Conservation (phyloP, 2,113 vertebrate species). For the Gymnarchus niloticus region DNA sequence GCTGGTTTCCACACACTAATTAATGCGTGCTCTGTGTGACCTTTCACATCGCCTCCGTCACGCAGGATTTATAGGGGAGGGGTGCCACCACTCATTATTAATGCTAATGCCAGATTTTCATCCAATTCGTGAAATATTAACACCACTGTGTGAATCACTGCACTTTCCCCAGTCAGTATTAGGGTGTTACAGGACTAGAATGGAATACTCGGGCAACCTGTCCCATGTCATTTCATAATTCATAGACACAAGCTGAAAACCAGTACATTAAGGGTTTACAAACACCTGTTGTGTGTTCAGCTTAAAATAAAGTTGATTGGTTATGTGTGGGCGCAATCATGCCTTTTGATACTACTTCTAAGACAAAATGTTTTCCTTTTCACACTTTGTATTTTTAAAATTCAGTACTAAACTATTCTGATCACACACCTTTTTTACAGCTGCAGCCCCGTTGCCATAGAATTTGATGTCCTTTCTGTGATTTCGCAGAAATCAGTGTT, state of each 20-base stretch:
- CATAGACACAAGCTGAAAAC: neutral
- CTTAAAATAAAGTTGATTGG: constrained; percentile 13
- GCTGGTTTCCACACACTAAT: neutral
- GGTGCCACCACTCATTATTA: constrained; percentile 44
- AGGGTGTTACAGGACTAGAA: constrained; percentile 8
- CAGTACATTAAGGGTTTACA: neutral
- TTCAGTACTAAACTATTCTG: neutral
- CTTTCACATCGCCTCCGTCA: neutral
- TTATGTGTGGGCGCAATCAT: constrained; percentile 2
- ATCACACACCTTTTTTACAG: neutral
- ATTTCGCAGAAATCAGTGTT: too few species aligned
- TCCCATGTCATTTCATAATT: neutral
- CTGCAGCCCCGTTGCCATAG: neutral
- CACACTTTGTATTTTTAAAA: neutral
- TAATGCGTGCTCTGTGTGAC: neutral
- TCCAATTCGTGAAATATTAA: constrained; percentile 50
- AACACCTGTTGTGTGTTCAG: neutral
- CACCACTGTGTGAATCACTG: constrained; percentile 46
- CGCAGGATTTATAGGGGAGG: constrained; percentile 19
- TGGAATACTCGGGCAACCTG: neutral
- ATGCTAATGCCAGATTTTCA: constrained; percentile 59
- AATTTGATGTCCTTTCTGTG: neutral
- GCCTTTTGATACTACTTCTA: neutral
- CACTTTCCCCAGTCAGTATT: constrained; percentile 5
- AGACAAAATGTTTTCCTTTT: neutral